Conservation (phyloP, 1,140 invertebrate genomes). For the Eumaeus atala region DNA sequence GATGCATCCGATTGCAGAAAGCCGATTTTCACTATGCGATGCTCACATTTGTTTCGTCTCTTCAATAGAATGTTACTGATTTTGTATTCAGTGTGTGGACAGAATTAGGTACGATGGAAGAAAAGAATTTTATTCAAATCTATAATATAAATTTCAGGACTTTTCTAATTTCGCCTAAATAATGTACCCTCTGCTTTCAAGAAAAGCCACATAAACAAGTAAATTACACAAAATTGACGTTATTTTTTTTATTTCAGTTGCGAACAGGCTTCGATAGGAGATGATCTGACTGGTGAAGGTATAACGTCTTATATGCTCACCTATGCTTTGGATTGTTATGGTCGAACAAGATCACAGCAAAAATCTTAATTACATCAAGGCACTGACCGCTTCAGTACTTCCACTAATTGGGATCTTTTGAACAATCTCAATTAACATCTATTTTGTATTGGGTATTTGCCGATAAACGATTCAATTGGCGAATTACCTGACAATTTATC, state of each 20-base stretch:
- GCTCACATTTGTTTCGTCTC: constrained; percentile 49
- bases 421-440: no score
- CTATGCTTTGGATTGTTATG: constrained; percentile 2
- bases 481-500: background rate
- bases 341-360: background rate
- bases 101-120: constrained; percentile 16
- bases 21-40: constrained; percentile 45
- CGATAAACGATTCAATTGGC: background rate
- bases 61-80: constrained; percentile 46
- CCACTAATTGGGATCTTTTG: no score
- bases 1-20: constrained; percentile 55
- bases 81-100: constrained; percentile 47
- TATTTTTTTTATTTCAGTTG: constrained; percentile 48
- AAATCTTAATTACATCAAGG: no score
- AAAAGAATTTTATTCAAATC: no score
- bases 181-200: background rate
- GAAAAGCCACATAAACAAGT: no score
- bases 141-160: no score
- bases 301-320: constrained; percentile 21
- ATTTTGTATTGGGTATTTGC: no score
- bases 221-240: constrained; percentile 8
- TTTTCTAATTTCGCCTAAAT: no score
- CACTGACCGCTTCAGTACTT: no score
- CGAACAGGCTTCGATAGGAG: constrained; percentile 34
- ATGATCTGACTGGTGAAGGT: constrained; percentile 59